phyloP scores from a whole-genome alignment of 2,113 vertebrate species.

The Ceratotherium simum region DNA sequence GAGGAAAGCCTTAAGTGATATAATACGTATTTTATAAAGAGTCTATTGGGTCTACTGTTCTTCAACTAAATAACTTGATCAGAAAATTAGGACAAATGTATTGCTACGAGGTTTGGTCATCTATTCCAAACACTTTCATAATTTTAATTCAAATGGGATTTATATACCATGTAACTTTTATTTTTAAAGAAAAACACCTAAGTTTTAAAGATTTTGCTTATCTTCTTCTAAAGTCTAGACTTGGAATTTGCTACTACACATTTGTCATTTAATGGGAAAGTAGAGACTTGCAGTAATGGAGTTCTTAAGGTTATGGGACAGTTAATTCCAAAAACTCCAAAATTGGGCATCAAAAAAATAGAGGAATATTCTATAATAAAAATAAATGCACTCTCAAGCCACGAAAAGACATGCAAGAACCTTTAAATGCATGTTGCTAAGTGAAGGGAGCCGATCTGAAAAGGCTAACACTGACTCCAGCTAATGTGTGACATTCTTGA shows the following conservation, averaged over 20 bases:
- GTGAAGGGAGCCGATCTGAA: not conserved
- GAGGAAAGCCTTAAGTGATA: not conserved
- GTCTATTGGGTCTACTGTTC: not conserved
- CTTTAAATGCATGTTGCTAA: not conserved
- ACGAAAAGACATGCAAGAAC: not conserved
- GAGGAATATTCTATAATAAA: not conserved
- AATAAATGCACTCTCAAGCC: not conserved
- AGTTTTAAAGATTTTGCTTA: not conserved
- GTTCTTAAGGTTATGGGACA: not conserved
- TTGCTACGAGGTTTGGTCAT: not conserved
- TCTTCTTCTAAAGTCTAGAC: not conserved
- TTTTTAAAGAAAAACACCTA: not conserved
- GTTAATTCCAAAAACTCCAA: not conserved
- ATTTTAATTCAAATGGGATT: not conserved
- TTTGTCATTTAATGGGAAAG: not conserved
- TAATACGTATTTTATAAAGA: not conserved
- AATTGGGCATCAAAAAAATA: not conserved
- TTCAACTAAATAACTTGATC: not conserved
- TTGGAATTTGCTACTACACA: not conserved
- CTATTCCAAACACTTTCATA: not conserved
- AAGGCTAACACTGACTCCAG: not conserved
- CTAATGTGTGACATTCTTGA: not conserved
- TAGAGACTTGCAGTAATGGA: not conserved
- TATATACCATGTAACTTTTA: not conserved
- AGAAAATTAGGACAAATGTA: not conserved